Base-by-base conservation (phyloP, 2,888 invertebrate genomes). In the Drosophila pullipes region DNA sequence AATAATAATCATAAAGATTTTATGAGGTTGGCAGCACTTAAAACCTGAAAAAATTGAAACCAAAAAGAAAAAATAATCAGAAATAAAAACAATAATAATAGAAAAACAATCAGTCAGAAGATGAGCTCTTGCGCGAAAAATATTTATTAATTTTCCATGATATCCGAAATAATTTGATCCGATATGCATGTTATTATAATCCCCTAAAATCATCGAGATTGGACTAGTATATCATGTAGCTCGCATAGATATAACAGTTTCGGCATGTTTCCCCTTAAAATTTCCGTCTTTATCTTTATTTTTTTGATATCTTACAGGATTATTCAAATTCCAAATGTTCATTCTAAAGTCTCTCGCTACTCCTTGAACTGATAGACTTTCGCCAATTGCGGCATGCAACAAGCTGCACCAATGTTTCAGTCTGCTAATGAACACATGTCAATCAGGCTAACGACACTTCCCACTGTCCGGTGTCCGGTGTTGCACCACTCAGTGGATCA, bases 401-500 rank as follows among this genome's bases (percentile, higher is more conserved):
- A 41, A 47, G 30, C 61, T 33, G 69, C 68, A 49, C 59, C 73
- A 76, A 73, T 78, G 78, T 78, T 72, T 39, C 61, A 54, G 63
- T 62, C 72, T 63, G 60, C 80, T 85, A 85, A 85, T 87, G 85
- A 87, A 87, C 87, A 85, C 78, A 85, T 87, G 87, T 85, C 85
- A 87, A 83, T 87, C 87, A 85, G 82, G 58, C 72, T 64, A 78
- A 81, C 76, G 68, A 81, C 76, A 79, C 57, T 47, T 58, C 59
- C 49, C 65, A 49, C 33, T 61, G 64, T 62, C 49, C 53, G 77
- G 39, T 74, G 74, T 57, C 47, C 53, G 62, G 67, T 35, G 76
- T 74, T 74, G 77, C 64, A 77, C 76, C 77, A 50, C 62, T 66
- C 66, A 68, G 41, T 58, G 28, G 47, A 47, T 47, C 47, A 25